Evolutionary conservation across 2,113 vertebrate species (phyloP).

Genomic region (Tupaia tana): DNA sequence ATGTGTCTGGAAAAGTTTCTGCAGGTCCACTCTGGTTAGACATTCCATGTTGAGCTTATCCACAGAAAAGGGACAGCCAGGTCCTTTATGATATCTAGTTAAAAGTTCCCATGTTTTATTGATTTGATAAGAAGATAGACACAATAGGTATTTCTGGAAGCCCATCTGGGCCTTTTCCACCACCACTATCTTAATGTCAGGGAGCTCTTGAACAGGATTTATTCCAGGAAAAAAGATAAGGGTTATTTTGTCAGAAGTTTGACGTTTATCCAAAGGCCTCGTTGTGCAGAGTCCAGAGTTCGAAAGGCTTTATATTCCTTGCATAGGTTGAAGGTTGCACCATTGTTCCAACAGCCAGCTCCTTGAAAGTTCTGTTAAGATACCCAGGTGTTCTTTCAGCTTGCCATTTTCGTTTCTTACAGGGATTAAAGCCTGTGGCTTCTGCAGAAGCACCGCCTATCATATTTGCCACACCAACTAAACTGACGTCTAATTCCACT

Average conservation of each 20-base stretch:
- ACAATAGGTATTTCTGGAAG: constrained; percentile 1
- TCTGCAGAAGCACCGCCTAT: constrained; percentile 88
- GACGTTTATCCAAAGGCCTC: background rate
- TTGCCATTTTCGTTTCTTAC: constrained; percentile 72
- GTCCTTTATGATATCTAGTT: background rate
- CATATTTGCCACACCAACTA: constrained; percentile 91
- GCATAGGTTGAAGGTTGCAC: background rate
- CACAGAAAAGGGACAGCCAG: background rate
- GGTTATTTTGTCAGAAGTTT: constrained; percentile 34
- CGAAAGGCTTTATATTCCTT: background rate
- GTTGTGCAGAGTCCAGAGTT: background rate
- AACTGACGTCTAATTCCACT: constrained; percentile 85
- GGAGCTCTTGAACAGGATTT: constrained; percentile 13
- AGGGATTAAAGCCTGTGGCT: constrained; percentile 91
- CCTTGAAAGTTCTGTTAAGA: background rate
- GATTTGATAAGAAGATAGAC: background rate
- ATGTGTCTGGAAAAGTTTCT: background rate
- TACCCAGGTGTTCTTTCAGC: background rate
- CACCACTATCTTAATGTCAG: background rate
- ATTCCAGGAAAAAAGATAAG: constrained; percentile 28
- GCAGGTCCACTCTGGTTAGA: background rate
- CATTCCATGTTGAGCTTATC: background rate
- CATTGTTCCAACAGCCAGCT: background rate
- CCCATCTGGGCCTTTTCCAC: background rate
- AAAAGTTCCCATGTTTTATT: background rate